Conservation (phyloP, 2,113 vertebrate species). For the Psittacula cyanocephala region DNA sequence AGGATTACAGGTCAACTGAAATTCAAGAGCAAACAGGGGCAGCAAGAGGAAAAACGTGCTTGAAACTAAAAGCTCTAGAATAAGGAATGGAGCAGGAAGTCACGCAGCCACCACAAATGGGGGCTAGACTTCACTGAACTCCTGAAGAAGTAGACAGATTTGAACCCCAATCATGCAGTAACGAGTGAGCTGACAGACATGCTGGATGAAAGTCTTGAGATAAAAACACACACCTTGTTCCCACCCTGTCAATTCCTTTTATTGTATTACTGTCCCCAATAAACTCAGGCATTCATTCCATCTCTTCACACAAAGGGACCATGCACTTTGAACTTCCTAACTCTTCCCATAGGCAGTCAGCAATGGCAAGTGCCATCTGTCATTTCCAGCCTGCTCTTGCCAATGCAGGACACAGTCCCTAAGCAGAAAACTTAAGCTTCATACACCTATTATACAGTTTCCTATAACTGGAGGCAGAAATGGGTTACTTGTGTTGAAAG, state of each 20-base stretch:
- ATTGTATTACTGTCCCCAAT: neutral
- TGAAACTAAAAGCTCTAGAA: neutral
- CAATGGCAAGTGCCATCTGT: neutral
- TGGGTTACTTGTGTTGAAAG: neutral
- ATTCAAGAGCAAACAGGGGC: fast-evolving
- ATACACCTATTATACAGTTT: neutral
- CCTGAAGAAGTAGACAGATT: neutral
- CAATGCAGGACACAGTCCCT: neutral
- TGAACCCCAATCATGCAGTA: neutral
- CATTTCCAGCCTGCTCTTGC: neutral
- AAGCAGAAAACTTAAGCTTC: neutral
- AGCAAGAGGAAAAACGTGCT: neutral
- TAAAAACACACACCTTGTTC: neutral
- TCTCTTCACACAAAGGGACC: neutral
- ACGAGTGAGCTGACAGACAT: fast-evolving
- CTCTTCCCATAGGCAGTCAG: neutral
- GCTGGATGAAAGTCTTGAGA: neutral
- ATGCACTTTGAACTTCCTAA: neutral
- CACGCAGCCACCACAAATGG: too few relatives aligned
- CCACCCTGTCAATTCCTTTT: neutral
- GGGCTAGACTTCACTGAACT: neutral
- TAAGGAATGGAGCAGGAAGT: neutral
- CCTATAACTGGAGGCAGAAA: neutral
- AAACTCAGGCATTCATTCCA: neutral
- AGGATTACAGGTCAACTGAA: neutral